These are phyloP conservation scores for Sylvilagus floridanus DNA, from an alignment of 2,797 vertebrate genomes.

Conservation along the genomic window DNA sequence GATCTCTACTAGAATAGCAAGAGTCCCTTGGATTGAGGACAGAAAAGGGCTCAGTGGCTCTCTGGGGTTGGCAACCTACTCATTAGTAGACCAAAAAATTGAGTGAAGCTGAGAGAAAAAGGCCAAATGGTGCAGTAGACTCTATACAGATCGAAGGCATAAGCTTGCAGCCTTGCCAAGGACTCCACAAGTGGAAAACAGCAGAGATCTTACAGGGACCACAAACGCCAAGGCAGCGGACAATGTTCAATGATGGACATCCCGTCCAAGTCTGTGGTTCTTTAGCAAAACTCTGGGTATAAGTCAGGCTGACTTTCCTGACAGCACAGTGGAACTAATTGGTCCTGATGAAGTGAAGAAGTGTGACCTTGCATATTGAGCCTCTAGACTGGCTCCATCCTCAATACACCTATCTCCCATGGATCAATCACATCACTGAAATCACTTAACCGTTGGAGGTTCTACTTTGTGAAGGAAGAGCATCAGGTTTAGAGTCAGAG, in stretches of 20 bases:
- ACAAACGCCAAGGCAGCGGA: neutral
- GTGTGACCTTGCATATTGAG: neutral
- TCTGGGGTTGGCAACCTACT: neutral
- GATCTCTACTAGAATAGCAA: neutral
- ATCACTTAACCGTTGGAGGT: neutral
- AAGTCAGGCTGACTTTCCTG: neutral
- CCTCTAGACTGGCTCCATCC: neutral
- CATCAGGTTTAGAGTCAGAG: neutral
- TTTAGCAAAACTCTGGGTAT: neutral
- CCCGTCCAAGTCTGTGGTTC: neutral
- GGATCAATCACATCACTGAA: neutral
- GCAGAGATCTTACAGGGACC: neutral
- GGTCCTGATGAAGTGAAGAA: neutral
- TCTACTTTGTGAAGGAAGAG: neutral
- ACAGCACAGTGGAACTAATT: neutral
- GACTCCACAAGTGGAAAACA: neutral
- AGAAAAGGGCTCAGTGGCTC: neutral
- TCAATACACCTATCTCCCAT: neutral
- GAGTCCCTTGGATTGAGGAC: neutral
- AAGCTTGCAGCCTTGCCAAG: neutral
- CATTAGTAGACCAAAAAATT: neutral
- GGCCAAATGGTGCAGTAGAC: rapidly evolving
- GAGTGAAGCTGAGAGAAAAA: neutral
- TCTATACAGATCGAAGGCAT: neutral
- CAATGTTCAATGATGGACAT: neutral